These are phyloP conservation scores for Urocyon cinereoargenteus DNA, from an alignment of 2,797 vertebrate species.

Conservation along the genomic window DNA sequence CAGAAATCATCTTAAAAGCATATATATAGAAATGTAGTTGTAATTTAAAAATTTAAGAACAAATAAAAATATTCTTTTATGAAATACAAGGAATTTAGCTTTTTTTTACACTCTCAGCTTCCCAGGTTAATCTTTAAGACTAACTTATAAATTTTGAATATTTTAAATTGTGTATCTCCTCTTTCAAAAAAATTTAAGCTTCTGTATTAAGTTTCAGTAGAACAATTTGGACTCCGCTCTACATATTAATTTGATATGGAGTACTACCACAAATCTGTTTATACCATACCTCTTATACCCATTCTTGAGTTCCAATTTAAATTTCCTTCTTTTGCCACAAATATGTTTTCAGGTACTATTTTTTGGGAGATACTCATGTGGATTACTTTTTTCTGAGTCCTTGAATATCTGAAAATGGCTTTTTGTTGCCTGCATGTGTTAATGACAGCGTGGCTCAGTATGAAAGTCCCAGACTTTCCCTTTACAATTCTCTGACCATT, in stretches of 20 bases:
- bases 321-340: background rate
- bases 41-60: slow-evolving; percentile 50
- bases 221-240: background rate
- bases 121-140: slow-evolving; percentile 24
- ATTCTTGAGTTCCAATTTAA: slow-evolving; percentile 25
- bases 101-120: slow-evolving; percentile 13
- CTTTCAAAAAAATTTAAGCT: background rate
- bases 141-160: background rate
- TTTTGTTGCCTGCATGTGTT: background rate
- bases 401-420: slow-evolving; percentile 35
- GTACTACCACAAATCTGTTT: background rate
- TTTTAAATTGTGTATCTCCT: slow-evolving; percentile 23
- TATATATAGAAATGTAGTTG: slow-evolving; percentile 5
- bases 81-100: background rate
- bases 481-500: slow-evolving; percentile 41
- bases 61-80: slow-evolving; percentile 30
- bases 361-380: background rate
- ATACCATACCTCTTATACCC: background rate
- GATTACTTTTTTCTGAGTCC: slow-evolving; percentile 42
- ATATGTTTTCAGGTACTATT: background rate
- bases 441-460: background rate
- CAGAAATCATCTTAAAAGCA: background rate
- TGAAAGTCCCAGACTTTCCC: background rate
- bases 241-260: background rate
- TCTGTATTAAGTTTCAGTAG: background rate